Percentiles rank a stretch among this genome's conserved stretches.
Evolutionary conservation across 2,888 invertebrate species (phyloP).

Genomic region (Thymelicus acteon): DNA sequence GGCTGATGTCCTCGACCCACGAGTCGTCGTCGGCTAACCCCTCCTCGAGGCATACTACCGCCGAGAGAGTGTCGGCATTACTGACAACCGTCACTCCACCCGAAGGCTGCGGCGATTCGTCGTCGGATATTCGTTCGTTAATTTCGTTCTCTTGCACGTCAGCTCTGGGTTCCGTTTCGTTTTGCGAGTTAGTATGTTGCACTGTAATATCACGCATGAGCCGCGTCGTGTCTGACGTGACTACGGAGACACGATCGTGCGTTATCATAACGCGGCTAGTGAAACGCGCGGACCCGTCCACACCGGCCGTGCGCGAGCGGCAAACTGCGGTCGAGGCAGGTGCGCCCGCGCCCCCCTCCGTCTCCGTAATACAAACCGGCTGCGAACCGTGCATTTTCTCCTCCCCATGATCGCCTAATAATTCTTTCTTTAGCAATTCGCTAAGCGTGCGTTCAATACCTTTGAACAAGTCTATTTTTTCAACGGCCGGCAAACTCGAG

Average conservation of each 20-base stretch:
- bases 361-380: conserved; percentile 70
- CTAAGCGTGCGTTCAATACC: conserved; percentile 82
- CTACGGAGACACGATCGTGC: conserved; percentile 90
- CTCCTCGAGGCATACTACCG: conserved; percentile 91
- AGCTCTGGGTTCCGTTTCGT: conserved; percentile 66
- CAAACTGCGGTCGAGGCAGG: conserved; percentile 79
- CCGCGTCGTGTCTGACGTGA: conserved; percentile 90
- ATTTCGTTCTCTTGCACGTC: conserved; percentile 65
- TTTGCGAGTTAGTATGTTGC: conserved; percentile 87
- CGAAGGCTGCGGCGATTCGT: conserved; percentile 77
- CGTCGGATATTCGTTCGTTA: conserved; percentile 75
- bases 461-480: conserved; percentile 81
- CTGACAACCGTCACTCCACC: conserved; percentile 88
- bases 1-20: conserved; percentile 95
- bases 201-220: conserved; percentile 87
- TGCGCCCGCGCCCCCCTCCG: conserved; percentile 80
- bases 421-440: conserved; percentile 84
- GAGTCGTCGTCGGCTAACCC: conserved; percentile 95
- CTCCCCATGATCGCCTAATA: conserved; percentile 76
- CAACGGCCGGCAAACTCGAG: conserved; percentile 51
- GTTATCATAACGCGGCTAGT: conserved; percentile 96
- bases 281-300: conserved; percentile 88
- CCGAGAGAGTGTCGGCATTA: conserved; percentile 88
- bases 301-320: conserved; percentile 82
- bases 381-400: conserved; percentile 75